phyloP scores from a whole-genome alignment of 2,888 invertebrate genomes.

The Plagiodera versicolora region DNA sequence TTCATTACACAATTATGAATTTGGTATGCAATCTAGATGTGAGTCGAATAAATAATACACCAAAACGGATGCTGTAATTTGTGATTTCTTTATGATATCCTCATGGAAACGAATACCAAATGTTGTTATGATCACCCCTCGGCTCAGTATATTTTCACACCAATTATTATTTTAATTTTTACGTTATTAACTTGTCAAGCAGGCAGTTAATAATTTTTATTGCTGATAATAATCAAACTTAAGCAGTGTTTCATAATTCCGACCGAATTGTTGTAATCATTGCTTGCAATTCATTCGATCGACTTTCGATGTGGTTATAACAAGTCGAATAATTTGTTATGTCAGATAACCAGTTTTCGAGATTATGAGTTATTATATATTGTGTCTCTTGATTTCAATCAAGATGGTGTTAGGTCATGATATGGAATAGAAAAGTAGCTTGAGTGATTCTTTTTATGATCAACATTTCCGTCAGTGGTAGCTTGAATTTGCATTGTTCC shows the following conservation, averaged over 20 bases:
- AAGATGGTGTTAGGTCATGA: too few relatives aligned
- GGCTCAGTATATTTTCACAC: constrained; percentile 28
- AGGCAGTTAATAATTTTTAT: constrained; percentile 25
- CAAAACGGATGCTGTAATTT: constrained; percentile 24
- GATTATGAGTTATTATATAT: too few relatives aligned
- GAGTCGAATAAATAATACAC: constrained; percentile 24
- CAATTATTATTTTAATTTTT: constrained; percentile 32
- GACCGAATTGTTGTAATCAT: background rate
- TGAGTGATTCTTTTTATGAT: too few relatives aligned
- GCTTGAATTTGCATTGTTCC: too few relatives aligned
- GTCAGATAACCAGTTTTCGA: too few relatives aligned
- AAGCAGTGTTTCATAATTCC: background rate
- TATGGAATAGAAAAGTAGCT: too few relatives aligned
- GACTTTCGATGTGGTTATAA: background rate
- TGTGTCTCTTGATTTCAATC: too few relatives aligned
- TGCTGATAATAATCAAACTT: background rate
- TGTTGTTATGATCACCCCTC: constrained; percentile 19
- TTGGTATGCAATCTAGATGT: constrained; percentile 25
- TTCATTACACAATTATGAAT: constrained; percentile 24
- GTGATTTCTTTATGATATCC: constrained; percentile 20
- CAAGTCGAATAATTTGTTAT: background rate
- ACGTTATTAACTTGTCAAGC: constrained; percentile 32
- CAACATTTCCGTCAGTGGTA: too few relatives aligned
- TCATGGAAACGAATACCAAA: constrained; percentile 9
- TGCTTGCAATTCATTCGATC: background rate